Percentiles rank a stretch among this genome's conserved stretches.
These are phyloP conservation scores for Yponomeuta cagnagella DNA, from an alignment of 2,888 invertebrate genomes.

Conservation along the genomic window DNA sequence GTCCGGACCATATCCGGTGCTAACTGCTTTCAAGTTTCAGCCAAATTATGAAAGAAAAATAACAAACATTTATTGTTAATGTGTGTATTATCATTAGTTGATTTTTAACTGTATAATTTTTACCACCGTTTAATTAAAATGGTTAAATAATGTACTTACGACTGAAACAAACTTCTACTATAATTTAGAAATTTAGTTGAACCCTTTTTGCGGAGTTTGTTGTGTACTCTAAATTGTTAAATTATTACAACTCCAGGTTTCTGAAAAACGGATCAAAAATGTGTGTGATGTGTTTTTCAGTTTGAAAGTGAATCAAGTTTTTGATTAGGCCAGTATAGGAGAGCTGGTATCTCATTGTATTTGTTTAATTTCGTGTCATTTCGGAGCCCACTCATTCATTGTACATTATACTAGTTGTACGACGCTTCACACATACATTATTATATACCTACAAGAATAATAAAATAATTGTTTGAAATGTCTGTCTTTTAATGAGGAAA, in stretches of 20 bases:
- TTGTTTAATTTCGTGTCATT: slow-evolving; percentile 33
- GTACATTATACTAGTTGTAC: slow-evolving; percentile 62
- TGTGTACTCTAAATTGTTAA: slow-evolving; percentile 15
- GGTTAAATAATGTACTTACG: slow-evolving; percentile 7
- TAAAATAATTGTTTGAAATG: slow-evolving; percentile 69
- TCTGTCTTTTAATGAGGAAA: slow-evolving; percentile 36
- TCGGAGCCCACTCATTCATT: slow-evolving; percentile 49
- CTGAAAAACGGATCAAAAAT: not conserved
- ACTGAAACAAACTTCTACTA: slow-evolving; percentile 11
- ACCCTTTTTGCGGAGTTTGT: slow-evolving; percentile 6
- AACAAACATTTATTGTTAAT: not conserved
- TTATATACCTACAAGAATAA: slow-evolving; percentile 61
- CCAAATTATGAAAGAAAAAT: not conserved
- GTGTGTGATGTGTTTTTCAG: not conserved
- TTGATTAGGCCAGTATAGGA: slow-evolving; percentile 19
- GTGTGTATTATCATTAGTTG: slow-evolving; percentile 29
- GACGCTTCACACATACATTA: slow-evolving; percentile 62
- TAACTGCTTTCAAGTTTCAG: not conserved
- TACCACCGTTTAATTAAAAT: slow-evolving; percentile 25
- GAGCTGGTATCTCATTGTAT: slow-evolving; percentile 19
- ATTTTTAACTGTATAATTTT: slow-evolving; percentile 30
- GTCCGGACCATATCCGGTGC: not conserved
- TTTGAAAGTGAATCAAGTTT: slow-evolving; percentile 16
- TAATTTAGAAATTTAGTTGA: slow-evolving; percentile 8
- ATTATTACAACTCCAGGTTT: slow-evolving; percentile 9